phyloP scores from a whole-genome alignment of 2,113 vertebrate species.

The Corvus cornix region DNA sequence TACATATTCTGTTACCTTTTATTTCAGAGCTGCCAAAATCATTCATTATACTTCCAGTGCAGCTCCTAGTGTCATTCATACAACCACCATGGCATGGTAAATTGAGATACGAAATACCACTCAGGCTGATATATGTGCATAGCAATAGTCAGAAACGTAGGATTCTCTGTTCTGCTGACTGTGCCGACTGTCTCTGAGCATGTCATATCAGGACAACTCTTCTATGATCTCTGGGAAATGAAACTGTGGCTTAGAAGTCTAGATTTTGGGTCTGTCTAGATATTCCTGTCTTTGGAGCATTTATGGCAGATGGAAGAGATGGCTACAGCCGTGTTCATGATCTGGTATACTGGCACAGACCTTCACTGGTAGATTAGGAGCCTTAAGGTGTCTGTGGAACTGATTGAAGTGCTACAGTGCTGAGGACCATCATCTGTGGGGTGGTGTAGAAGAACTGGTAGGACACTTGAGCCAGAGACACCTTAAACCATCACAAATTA shows the following conservation, averaged over 20 bases:
- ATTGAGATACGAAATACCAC: background rate
- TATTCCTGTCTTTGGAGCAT: background rate
- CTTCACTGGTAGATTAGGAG: background rate
- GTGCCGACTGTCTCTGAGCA: background rate
- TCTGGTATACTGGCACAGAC: background rate
- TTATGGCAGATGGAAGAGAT: background rate
- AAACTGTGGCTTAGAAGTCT: background rate
- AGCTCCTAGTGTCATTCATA: background rate
- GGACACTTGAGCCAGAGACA: background rate
- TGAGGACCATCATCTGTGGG: background rate
- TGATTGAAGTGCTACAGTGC: background rate
- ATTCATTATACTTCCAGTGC: background rate
- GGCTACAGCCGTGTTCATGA: background rate
- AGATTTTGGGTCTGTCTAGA: background rate
- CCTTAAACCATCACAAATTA: background rate
- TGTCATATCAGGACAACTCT: background rate
- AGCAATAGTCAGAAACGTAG: fast-evolving
- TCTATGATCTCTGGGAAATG: background rate
- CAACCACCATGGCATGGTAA: background rate
- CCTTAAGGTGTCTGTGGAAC: background rate
- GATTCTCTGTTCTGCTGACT: background rate
- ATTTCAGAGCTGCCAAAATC: constrained; percentile 35
- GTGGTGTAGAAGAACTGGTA: background rate
- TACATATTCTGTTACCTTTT: constrained; percentile 33
- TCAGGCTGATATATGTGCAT: background rate